Evolutionary conservation across 2,888 invertebrate species (phyloP).

Genomic region (Tipula helvola): DNA sequence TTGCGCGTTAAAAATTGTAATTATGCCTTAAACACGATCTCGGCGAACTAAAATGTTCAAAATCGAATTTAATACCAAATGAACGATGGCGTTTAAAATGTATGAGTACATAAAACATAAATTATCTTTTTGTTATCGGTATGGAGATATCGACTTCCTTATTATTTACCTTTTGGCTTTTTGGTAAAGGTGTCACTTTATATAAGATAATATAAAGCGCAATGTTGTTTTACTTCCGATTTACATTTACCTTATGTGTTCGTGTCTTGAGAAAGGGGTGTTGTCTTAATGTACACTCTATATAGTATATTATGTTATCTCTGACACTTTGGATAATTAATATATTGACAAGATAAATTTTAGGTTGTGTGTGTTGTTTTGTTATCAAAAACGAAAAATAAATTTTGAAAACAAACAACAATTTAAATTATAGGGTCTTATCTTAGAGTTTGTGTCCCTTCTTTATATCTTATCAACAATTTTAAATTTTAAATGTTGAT

Average conservation of each 20-base stretch:
- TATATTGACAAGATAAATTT: not conserved
- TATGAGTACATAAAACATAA: not conserved
- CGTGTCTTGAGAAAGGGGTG: not conserved
- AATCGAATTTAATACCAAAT: not conserved
- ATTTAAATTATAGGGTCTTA: not conserved
- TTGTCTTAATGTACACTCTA: not conserved
- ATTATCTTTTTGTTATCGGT: not conserved
- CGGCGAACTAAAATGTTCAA: not conserved
- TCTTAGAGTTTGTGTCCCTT: not conserved
- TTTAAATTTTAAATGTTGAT: not conserved
- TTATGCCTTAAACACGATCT: not conserved
- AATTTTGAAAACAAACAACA: not conserved
- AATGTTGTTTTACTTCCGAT: not conserved
- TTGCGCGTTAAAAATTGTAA: not conserved
- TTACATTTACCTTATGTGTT: not conserved
- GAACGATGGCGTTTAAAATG: not conserved
- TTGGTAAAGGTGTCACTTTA: not conserved
- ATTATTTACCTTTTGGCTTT: not conserved
- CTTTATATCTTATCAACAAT: not conserved
- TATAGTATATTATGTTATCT: not conserved
- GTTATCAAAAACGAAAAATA: not conserved
- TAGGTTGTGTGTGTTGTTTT: not conserved
- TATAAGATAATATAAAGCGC: too few species aligned
- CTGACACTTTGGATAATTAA: not conserved
- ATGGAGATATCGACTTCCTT: not conserved